Base-by-base conservation (phyloP, 2,113 vertebrate genomes). In the Dipodomys spectabilis region DNA sequence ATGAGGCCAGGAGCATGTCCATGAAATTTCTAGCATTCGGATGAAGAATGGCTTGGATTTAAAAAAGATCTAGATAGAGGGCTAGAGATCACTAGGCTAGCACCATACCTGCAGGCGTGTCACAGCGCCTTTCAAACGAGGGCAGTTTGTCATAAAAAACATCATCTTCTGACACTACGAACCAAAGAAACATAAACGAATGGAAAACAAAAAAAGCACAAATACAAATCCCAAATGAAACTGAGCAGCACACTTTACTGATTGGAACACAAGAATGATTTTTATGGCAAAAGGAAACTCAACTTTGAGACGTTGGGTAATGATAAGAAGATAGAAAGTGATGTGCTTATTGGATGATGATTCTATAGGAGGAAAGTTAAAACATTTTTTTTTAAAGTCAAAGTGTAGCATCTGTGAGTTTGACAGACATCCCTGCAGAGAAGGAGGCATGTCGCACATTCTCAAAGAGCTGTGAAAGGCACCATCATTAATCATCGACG, bases 141-240 rank as follows among this genome's bases (percentile, higher is more conserved):
- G 98, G 98, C 97, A 98, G 98, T 98, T 98, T 99, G 98, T 98
- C 99, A 99, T 98, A 93, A 98, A 98, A 99, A 98, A 98, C 98
- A 98, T 99, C 99, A 93, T 99, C 99, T 98, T 99, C 99, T 98
- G 98, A 99, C 96, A 97, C 97, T 97, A 97, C 22, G 94, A 97
- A 98, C 97, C 97, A 98, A 98, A 98, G 98, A 97, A 98, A 98
- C 53, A 84, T 97, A 97, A 98, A 97, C 82, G 73, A 92, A 96
- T 94, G 97, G 97, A 97, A 98, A 97, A 96, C 96, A 97, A 97
- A 96, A 97, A 98, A 18, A 57, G 53, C 95, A 96, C 97, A 97
- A 97, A 97, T 92, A 97, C 95, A 91, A 97, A 97, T 97, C 97
- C 97, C 95, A 98, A 93, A 97, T 87, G 96, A 98, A 98, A 97